These are phyloP conservation scores for Cathartes aura DNA, from an alignment of 2,113 vertebrate species.

Conservation along the genomic window DNA sequence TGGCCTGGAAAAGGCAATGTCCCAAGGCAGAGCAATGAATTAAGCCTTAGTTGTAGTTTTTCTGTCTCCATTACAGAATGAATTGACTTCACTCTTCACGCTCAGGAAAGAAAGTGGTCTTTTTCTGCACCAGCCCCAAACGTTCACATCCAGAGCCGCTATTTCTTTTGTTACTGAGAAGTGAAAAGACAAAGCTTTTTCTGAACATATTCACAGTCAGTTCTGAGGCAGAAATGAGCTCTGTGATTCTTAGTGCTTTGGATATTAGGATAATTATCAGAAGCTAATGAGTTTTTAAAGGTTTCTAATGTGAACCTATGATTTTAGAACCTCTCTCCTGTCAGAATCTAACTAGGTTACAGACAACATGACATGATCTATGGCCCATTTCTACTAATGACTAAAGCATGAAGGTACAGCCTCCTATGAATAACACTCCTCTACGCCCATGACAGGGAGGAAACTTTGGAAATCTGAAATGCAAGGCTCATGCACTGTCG, in stretches of 20 bases:
- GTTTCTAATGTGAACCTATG: constrained; percentile 71
- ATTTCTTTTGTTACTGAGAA: constrained; percentile 42
- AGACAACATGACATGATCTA: constrained; percentile 72
- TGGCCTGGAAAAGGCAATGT: constrained; percentile 10
- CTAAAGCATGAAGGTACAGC: constrained; percentile 40
- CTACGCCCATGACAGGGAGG: neutral
- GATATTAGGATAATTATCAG: constrained; percentile 78
- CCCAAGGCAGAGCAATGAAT: constrained; percentile 12
- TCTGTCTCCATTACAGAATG: constrained; percentile 8
- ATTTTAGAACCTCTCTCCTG: constrained; percentile 70
- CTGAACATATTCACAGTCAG: constrained; percentile 7
- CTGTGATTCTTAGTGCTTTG: constrained; percentile 68
- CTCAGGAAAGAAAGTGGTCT: neutral
- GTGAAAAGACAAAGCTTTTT: constrained; percentile 55
- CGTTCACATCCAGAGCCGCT: neutral
- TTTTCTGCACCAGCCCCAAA: constrained; percentile 17
- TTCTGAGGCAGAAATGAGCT: constrained; percentile 71
- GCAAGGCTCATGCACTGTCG: neutral
- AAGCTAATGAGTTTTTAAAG: constrained; percentile 79
- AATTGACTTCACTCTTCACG: neutral
- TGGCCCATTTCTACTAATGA: constrained; percentile 74
- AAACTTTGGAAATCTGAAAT: constrained; percentile 38
- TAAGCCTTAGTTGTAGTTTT: constrained; percentile 46
- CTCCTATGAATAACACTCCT: constrained; percentile 52
- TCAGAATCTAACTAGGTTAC: constrained; percentile 74